Evolutionary conservation across 2,797 vertebrate genomes (phyloP).

Genomic region (Eulemur coronatus): DNA sequence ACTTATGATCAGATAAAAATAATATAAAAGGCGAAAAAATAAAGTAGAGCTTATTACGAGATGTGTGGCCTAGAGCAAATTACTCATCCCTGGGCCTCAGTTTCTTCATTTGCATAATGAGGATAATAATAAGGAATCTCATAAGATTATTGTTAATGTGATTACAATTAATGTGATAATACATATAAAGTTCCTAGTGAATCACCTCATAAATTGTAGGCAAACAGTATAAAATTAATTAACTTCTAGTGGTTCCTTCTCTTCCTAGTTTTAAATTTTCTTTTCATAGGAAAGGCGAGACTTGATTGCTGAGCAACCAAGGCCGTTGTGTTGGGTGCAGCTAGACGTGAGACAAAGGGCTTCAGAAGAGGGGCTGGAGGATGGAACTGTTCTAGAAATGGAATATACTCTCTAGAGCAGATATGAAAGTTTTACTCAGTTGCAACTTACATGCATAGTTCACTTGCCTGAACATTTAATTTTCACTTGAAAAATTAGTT

Average conservation of each 20-base stretch:
- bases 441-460: background rate
- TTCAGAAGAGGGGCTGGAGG: background rate
- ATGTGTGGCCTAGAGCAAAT: background rate
- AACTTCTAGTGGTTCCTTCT: background rate
- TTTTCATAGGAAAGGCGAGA: background rate
- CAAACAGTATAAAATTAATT: background rate
- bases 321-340: background rate
- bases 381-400: background rate
- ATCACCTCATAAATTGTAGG: conserved; percentile 9
- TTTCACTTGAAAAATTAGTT: conserved; percentile 12
- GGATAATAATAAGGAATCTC: conserved; percentile 29
- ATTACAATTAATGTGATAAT: conserved; percentile 44
- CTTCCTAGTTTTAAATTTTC: conserved; percentile 1
- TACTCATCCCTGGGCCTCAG: conserved; percentile 25
- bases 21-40: background rate
- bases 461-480: background rate
- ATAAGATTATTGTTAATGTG: conserved; percentile 3
- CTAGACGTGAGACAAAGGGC: background rate
- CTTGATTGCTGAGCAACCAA: background rate
- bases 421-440: background rate
- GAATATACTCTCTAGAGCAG: background rate
- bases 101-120: conserved; percentile 55
- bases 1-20: conserved; percentile 9
- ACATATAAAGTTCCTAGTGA: background rate
- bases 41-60: background rate